Percentiles rank a stretch among this genome's conserved stretches.
Conservation (phyloP, 2,888 invertebrate genomes). For the Dynastes tityus region DNA sequence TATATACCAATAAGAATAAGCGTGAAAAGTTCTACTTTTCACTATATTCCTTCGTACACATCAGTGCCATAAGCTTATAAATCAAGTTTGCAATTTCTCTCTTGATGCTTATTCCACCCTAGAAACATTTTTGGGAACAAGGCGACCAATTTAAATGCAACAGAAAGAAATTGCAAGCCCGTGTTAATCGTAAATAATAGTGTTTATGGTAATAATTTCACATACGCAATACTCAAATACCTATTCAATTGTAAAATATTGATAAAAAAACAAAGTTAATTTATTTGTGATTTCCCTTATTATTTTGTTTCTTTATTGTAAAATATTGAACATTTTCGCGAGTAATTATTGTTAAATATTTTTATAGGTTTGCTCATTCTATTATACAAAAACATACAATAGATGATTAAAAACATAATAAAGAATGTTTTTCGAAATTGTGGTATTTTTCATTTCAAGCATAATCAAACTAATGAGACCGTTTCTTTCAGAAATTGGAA, state of each 20-base stretch:
- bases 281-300: slow-evolving; percentile 37
- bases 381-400: slow-evolving; percentile 13
- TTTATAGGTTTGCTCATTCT: slow-evolving; percentile 44
- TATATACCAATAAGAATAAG: neutral
- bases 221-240: neutral
- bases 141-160: too few relatives aligned
- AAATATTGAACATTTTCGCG: slow-evolving; percentile 15
- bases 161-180: too few relatives aligned
- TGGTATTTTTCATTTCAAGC: neutral
- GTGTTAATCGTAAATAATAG: slow-evolving; percentile 1
- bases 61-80: slow-evolving; percentile 3
- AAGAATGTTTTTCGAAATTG: slow-evolving; percentile 16
- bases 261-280: slow-evolving; percentile 18
- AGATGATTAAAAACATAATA: slow-evolving; percentile 20
- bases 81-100: too few relatives aligned
- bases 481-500: too few relatives aligned
- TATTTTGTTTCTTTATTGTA: slow-evolving; percentile 22
- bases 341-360: slow-evolving; percentile 37
- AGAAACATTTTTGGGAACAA: too few relatives aligned
- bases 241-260: slow-evolving; percentile 17
- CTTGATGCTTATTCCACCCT: too few relatives aligned
- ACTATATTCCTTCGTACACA: neutral
- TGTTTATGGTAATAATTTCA: slow-evolving; percentile 16
- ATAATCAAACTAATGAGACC: too few relatives aligned
- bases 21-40: slow-evolving; percentile 1